A percentile compares a stretch with the other conserved stretches of the same genome.
Evolutionary conservation across 2,113 vertebrate genomes (phyloP).

Genomic region (Lepus americanus): DNA sequence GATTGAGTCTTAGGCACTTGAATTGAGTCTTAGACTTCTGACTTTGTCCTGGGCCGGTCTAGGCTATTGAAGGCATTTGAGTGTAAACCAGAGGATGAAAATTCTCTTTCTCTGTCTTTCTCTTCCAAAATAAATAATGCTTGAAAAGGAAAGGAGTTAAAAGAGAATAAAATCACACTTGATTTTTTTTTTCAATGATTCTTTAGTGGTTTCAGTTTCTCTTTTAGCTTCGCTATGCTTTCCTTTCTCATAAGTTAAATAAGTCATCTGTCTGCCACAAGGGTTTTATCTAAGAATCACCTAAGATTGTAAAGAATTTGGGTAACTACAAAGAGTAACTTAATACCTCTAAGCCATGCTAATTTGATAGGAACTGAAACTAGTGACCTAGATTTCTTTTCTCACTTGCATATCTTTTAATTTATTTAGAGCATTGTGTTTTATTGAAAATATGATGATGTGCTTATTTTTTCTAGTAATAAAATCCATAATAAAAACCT

Average conservation of each 20-base stretch:
- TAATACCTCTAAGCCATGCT: not conserved
- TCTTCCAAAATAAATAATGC: too few relatives aligned
- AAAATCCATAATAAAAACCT: not conserved
- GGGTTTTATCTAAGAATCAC: constrained; percentile 16
- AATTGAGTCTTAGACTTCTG: too few relatives aligned
- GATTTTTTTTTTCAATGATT: not conserved
- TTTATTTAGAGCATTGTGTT: not conserved
- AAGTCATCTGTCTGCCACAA: not conserved
- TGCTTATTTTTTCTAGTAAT: not conserved
- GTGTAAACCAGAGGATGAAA: too few relatives aligned
- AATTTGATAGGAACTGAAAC: constrained; percentile 59
- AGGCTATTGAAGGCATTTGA: too few relatives aligned
- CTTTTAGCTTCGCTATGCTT: not conserved
- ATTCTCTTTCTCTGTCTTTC: too few relatives aligned
- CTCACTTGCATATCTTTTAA: not conserved
- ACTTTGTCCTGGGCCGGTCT: too few relatives aligned
- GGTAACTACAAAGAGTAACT: not conserved
- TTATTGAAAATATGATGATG: not conserved
- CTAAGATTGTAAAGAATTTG: constrained; percentile 29
- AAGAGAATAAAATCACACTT: not conserved
- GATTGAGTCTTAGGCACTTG: too few relatives aligned
- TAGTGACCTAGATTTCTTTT: constrained; percentile 26
- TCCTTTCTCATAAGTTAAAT: constrained; percentile 9
- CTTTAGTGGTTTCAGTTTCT: not conserved
- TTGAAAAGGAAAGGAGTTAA: not conserved